A percentile compares a stretch with the other conserved stretches of the same genome.
Evolutionary conservation across 2,113 vertebrate species (phyloP).

Genomic region (Alouatta palliata): DNA sequence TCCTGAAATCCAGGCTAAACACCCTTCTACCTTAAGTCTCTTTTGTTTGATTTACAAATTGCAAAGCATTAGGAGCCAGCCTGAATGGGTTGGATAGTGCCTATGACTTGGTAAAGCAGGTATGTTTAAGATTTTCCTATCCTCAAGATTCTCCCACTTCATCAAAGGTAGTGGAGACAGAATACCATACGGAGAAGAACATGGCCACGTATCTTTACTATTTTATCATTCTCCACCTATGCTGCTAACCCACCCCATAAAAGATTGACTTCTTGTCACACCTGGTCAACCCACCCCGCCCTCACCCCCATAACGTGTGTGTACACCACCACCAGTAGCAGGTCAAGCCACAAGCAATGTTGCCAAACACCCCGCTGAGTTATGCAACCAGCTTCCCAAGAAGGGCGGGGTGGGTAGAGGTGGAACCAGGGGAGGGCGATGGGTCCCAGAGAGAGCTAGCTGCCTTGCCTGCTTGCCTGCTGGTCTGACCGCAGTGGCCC

Average conservation of each 20-base stretch:
- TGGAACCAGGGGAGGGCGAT: constrained; percentile 72
- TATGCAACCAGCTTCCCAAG: constrained; percentile 80
- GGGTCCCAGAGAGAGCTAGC: constrained; percentile 73
- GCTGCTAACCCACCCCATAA: neutral
- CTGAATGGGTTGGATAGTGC: neutral
- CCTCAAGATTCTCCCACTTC: neutral
- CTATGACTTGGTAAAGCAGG: neutral
- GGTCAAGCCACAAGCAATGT: constrained; percentile 77
- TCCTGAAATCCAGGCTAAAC: neutral
- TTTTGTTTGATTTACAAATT: neutral
- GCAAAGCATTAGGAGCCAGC: neutral
- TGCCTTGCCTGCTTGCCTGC: constrained; percentile 59
- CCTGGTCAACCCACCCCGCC: constrained; percentile 11
- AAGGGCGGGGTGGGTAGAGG: constrained; percentile 69
- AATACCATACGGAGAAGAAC: neutral
- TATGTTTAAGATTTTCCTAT: neutral
- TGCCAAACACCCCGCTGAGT: constrained; percentile 75
- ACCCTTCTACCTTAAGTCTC: neutral
- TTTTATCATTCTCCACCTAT: neutral
- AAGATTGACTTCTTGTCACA: constrained; percentile 39
- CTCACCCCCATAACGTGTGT: constrained; percentile 30
- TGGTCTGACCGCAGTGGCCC: constrained; percentile 78
- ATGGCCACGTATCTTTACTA: neutral
- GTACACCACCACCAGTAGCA: constrained; percentile 65
- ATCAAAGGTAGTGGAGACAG: neutral